Base-by-base conservation (phyloP, 1,140 invertebrate genomes). In the Ectropis grisescens region DNA sequence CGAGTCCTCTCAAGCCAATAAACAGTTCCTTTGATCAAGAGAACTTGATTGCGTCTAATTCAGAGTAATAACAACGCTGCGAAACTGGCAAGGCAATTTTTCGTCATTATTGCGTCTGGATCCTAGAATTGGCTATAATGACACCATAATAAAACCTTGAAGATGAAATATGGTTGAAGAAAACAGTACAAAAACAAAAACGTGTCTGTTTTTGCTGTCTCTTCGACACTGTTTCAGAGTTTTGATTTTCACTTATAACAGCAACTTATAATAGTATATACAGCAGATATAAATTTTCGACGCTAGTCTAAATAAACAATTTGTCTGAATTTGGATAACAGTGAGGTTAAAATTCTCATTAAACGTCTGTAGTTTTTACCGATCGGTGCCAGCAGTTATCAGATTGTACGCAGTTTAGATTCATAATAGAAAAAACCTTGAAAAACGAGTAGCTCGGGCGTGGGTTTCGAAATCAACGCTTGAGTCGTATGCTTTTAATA, bases 301-400 rank as follows among this genome's bases (percentile, higher is more conserved):
- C n/a, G n/a, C n/a, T n/a, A n/a, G n/a, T n/a, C n/a, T n/a, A n/a
- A n/a, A n/a, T n/a, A n/a, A n/a, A n/a, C n/a, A n/a, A n/a, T n/a
- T n/a, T n/a, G n/a, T n/a, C n/a, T n/a, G n/a, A n/a, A n/a, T n/a
- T n/a, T n/a, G n/a, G n/a, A n/a, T n/a, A n/a, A n/a, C n/a, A 15
- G 33, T 15, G 33, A 50, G 51, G 44, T 64, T 51, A 56, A 58
- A 56, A 47, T 54, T 60, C 53, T 43, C 53, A 58, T 57, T 58
- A 55, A 58, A 51, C 47, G 43, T 41, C 15, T 34, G 34, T 64
- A 32, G 25, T 62, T 64, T 65, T 62, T 68, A 49, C 33, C 46
- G 39, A 55, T 57, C 47, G 44, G 49, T 47, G 56, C 48, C 38
- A 41, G 42, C 44, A 61, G 22, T 19, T 42, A 47, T 60, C 50